These are phyloP conservation scores for Tetragnatha versicolor DNA, from an alignment of 1,140 invertebrate genomes.

Conservation along the genomic window DNA sequence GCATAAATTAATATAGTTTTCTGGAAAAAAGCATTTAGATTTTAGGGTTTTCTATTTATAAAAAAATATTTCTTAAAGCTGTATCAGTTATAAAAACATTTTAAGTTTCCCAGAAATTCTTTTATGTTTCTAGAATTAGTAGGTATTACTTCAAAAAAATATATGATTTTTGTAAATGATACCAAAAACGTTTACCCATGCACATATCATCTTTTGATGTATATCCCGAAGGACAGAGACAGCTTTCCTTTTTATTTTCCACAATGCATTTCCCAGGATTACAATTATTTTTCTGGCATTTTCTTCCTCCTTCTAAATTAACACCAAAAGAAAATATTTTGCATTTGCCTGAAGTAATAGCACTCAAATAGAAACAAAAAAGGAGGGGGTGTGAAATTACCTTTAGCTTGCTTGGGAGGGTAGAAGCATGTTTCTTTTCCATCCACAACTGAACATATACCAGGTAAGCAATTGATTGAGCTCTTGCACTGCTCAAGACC, in stretches of 20 bases:
- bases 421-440: not conserved
- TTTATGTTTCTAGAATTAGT: too few species aligned
- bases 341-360: not conserved
- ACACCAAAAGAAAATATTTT: not conserved
- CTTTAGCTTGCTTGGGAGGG: not conserved
- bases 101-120: not conserved
- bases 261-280: not conserved
- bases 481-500: too few species aligned
- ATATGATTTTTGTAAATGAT: too few species aligned
- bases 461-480: not conserved
- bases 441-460: not conserved
- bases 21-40: not conserved
- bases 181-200: not conserved
- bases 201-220: slow-evolving; percentile 7
- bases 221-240: slow-evolving; percentile 12
- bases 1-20: too few species aligned
- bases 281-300: not conserved
- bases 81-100: not conserved
- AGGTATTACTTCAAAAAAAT: too few species aligned
- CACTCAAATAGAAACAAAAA: not conserved
- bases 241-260: not conserved
- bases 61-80: not conserved
- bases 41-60: not conserved
- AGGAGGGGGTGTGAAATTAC: not conserved
- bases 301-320: not conserved